phyloP scores from a whole-genome alignment of 2,113 vertebrate species.

The Lepus timidus region DNA sequence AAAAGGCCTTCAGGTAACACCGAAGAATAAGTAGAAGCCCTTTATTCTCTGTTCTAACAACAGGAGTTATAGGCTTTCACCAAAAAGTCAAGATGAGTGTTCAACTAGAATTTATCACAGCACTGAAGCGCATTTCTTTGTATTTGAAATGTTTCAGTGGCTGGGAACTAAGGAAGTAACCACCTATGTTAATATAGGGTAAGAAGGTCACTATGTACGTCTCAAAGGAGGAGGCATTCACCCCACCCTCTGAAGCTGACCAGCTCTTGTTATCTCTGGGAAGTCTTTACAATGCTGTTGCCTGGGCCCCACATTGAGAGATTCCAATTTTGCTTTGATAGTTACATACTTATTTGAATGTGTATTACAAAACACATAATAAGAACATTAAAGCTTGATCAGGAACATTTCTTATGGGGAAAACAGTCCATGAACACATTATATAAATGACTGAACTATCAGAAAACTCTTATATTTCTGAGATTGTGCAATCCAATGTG shows the following conservation, averaged over 20 bases:
- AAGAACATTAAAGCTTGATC: neutral
- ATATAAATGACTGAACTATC: neutral
- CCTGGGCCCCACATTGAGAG: no score
- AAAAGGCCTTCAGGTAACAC: neutral
- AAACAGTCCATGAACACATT: neutral
- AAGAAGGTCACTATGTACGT: neutral
- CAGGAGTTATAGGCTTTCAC: neutral
- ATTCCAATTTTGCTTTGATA: neutral
- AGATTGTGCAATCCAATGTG: neutral
- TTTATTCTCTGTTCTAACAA: neutral
- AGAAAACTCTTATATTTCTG: constrained; percentile 9
- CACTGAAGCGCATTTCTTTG: neutral
- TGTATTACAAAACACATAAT: neutral
- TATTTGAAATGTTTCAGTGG: neutral
- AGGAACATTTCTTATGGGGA: no score
- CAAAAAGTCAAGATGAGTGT: neutral
- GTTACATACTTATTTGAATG: neutral
- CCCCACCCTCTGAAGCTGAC: neutral
- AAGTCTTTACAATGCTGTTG: neutral
- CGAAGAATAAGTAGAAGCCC: neutral
- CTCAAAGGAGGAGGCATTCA: no score
- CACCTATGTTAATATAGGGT: neutral
- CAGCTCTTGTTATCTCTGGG: neutral
- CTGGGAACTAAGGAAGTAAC: neutral
- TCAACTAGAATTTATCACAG: neutral